Conservation (phyloP, 2,797 vertebrate genomes). For the Spinibarbus caldwelli region DNA sequence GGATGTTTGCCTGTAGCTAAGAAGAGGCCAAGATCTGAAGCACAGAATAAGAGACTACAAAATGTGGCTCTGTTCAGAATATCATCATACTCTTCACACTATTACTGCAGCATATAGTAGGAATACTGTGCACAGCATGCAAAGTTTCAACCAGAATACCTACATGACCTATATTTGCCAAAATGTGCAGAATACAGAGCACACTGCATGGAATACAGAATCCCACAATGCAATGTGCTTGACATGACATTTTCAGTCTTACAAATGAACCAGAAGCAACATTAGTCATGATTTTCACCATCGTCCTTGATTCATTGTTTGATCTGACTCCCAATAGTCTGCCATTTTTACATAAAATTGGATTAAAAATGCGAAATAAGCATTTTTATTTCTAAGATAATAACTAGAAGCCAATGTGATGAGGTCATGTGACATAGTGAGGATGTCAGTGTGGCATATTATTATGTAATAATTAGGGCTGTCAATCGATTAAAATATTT, state of each 20-base stretch:
- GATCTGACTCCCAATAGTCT: background rate
- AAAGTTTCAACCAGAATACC: background rate
- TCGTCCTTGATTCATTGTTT: background rate
- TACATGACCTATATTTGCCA: constrained; percentile 3
- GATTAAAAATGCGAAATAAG: no score
- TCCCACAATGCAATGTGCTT: background rate
- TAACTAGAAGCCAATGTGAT: no score
- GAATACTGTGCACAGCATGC: constrained; percentile 8
- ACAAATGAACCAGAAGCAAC: background rate
- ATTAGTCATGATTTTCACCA: background rate
- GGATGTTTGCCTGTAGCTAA: background rate
- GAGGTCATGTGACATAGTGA: background rate
- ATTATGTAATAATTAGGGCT: no score
- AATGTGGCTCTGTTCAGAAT: background rate
- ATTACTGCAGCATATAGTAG: background rate
- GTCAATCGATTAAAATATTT: no score
- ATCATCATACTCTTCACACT: background rate
- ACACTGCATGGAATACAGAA: background rate
- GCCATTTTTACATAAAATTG: background rate
- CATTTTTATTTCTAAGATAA: no score
- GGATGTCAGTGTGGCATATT: no score
- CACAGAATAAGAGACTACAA: background rate
- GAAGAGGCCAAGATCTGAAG: background rate
- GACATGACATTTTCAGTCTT: constrained; percentile 10
- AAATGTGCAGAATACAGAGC: background rate